Base-by-base conservation (phyloP, 2,797 vertebrate genomes). In the Craterocephalus amniculus region DNA sequence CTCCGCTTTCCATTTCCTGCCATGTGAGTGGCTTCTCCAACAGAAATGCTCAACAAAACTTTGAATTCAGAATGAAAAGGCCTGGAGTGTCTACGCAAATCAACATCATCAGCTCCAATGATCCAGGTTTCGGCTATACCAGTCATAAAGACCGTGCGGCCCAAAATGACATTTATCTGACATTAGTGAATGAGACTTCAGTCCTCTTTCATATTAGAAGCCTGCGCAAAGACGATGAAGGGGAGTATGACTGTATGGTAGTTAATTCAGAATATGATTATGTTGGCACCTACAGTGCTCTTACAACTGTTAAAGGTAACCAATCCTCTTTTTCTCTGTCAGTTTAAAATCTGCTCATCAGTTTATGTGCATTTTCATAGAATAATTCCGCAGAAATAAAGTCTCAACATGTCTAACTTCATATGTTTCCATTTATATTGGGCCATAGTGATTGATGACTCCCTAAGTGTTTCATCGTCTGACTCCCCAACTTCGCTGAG, bases 391-490 rank as follows among this genome's bases (percentile, higher is more conserved):
- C 9, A 31, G 48, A 18, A 54, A 4, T 0, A 12, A 51, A 51
- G 20, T 20, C 2, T 20, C 12, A 26, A 1, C 22, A 63, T 8
- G 13, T 61, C 16, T 63, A 14, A 59, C 29, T 59, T 35, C 0
- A 22, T 61, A 27, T 63, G 16, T 78, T 73, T 59, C 1, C 13
- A 83, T 29, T 74, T 6, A 32, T 58, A 29, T 69, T 54, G 27
- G 70, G 16, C 71, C 45, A 45, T 61, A 99, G 97, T 98, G 78
- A 95, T 99, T 12, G 87, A 95, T 76, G 92, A 97, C 79, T 96
- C 94, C 6, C 89, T 98, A 4, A 89, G 52, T 0, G 93, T 91
- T 70, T 92, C 82, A 45, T 93, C 94, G 87, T 54, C 13, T 2
- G 60, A 64, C 0, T 70, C 92, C 52, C 2, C 55, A 14, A 12